Evolutionary conservation across 2,888 invertebrate species (phyloP).

Genomic region (Acleris holmiana): DNA sequence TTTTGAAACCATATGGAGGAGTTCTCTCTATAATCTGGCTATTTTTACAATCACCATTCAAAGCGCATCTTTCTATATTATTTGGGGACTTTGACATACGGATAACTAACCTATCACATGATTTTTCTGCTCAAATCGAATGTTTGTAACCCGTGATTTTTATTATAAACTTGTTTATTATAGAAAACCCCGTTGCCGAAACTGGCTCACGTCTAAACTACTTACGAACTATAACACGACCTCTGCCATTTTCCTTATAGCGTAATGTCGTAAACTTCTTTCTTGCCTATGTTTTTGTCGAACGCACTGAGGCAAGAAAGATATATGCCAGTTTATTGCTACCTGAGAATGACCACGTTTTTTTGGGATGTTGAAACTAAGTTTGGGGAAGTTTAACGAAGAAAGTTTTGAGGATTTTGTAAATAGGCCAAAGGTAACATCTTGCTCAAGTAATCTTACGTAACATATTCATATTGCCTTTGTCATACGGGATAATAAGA

Average conservation of each 20-base stretch:
- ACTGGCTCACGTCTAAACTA: conserved; percentile 43
- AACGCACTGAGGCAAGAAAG: conserved; percentile 55
- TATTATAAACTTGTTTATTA: conserved; percentile 22
- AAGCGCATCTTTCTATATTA: background rate
- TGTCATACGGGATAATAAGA: background rate
- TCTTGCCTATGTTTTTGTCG: conserved; percentile 59
- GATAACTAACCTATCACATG: too few species aligned
- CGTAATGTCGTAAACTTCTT: conserved; percentile 61
- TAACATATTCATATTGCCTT: background rate
- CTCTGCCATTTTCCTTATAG: conserved; percentile 55
- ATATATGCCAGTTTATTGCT: conserved; percentile 51
- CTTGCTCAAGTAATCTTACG: background rate
- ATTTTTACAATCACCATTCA: background rate
- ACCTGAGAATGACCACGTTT: conserved; percentile 60
- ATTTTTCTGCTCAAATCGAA: too few species aligned
- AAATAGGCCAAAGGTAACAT: conserved; percentile 41
- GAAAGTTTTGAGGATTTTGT: conserved; percentile 50
- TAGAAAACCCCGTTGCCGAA: conserved; percentile 8
- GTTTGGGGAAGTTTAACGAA: conserved; percentile 53
- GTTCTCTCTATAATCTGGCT: too few species aligned
- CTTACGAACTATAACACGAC: conserved; percentile 43
- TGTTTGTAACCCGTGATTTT: background rate
- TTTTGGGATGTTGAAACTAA: conserved; percentile 46
- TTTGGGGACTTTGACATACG: too few species aligned
- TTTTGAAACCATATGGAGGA: too few species aligned